Conservation (phyloP, 2,888 invertebrate species). For the Notocelia uddmanniana region DNA sequence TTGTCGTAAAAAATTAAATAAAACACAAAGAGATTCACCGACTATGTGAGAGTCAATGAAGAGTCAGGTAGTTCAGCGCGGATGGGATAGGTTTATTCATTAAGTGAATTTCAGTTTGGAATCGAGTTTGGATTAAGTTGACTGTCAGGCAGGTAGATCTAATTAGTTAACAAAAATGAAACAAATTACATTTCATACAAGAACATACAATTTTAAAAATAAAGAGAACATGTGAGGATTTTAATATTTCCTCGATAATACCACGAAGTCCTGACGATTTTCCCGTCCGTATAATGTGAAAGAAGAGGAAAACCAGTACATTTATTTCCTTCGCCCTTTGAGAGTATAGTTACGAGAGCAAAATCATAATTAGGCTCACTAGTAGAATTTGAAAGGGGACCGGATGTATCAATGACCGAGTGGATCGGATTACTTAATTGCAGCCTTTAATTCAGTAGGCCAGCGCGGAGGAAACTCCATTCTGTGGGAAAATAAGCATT, state of each 20-base stretch:
- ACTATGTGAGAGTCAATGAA: slow-evolving; percentile 77
- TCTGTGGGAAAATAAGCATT: slow-evolving; percentile 31
- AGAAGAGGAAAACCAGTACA: slow-evolving; percentile 8
- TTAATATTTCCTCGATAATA: neutral
- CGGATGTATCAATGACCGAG: slow-evolving; percentile 65
- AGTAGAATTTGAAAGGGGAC: slow-evolving; percentile 60
- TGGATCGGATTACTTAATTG: slow-evolving; percentile 65
- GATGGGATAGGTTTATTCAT: slow-evolving; percentile 49
- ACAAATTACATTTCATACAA: neutral
- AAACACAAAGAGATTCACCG: slow-evolving; percentile 80
- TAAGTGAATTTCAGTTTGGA: slow-evolving; percentile 46
- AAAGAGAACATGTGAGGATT: neutral
- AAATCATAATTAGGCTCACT: slow-evolving; percentile 30
- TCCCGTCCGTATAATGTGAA: neutral
- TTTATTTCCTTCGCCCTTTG: neutral
- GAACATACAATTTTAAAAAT: neutral
- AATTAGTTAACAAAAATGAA: neutral
- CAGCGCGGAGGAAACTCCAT: slow-evolving; percentile 44
- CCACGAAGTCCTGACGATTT: neutral
- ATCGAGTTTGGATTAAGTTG: slow-evolving; percentile 28
- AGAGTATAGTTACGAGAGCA: slow-evolving; percentile 30
- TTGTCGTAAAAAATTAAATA: slow-evolving; percentile 80
- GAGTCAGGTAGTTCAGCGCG: slow-evolving; percentile 68
- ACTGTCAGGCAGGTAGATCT: slow-evolving; percentile 29
- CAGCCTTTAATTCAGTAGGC: slow-evolving; percentile 49